Evolutionary conservation across 1,140 invertebrate species (phyloP).

Genomic region (Conus ventricosus): DNA sequence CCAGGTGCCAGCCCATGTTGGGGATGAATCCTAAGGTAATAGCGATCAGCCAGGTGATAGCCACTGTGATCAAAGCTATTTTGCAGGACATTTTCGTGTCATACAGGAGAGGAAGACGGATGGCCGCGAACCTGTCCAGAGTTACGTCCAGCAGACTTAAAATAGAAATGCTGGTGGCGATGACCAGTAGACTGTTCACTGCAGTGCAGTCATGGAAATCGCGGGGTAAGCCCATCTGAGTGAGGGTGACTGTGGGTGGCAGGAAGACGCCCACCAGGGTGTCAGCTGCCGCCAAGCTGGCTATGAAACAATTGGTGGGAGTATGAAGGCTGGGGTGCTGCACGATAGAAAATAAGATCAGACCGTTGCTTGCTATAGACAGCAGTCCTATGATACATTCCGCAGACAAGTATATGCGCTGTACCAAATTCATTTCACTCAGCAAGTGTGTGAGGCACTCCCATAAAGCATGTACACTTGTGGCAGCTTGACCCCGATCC

Average conservation of each 20-base stretch:
- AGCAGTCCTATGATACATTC: constrained; percentile 62
- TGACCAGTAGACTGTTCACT: constrained; percentile 64
- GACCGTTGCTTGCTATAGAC: constrained; percentile 69
- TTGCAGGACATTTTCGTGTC: constrained; percentile 53
- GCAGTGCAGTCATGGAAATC: constrained; percentile 68
- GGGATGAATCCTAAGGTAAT: constrained; percentile 67
- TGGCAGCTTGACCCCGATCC: too few species aligned
- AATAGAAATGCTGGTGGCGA: constrained; percentile 71
- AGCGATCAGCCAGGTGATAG: constrained; percentile 59
- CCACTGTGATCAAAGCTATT: constrained; percentile 54
- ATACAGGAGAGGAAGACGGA: constrained; percentile 67
- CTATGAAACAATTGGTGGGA: constrained; percentile 76
- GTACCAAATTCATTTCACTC: too few species aligned
- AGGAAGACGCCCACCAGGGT: constrained; percentile 72
- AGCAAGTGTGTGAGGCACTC: too few species aligned
- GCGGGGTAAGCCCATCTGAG: constrained; percentile 62
- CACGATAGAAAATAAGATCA: constrained; percentile 74
- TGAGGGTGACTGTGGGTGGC: constrained; percentile 59
- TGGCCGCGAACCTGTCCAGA: constrained; percentile 67
- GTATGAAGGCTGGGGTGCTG: constrained; percentile 71
- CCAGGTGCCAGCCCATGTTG: constrained; percentile 67
- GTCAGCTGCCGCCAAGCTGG: constrained; percentile 75
- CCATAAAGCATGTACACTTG: too few species aligned
- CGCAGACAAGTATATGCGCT: constrained; percentile 54
- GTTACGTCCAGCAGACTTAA: constrained; percentile 68